Percentiles rank a stretch among this genome's conserved stretches.
Evolutionary conservation across 2,888 invertebrate genomes (phyloP).

Genomic region (Papilio elwesi): DNA sequence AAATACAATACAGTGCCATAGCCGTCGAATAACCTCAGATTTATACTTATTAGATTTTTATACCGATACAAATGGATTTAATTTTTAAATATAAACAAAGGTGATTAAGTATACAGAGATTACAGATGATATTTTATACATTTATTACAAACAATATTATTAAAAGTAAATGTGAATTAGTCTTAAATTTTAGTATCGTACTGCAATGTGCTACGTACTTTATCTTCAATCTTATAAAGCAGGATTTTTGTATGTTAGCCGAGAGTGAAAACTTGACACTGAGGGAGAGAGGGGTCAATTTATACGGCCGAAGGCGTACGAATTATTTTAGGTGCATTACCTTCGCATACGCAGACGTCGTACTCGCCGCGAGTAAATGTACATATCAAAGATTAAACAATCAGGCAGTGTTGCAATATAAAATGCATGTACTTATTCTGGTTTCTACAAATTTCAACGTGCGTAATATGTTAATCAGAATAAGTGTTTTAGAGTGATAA

Average conservation of each 20-base stretch:
- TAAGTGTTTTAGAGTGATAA: constrained; percentile 41
- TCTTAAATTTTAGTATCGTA: constrained; percentile 76
- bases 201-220: constrained; percentile 69
- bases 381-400: constrained; percentile 73
- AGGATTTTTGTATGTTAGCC: constrained; percentile 50
- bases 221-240: constrained; percentile 53
- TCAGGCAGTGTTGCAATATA: constrained; percentile 67
- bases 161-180: constrained; percentile 81
- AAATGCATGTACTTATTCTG: constrained; percentile 44
- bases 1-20: constrained; percentile 79
- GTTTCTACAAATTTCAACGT: constrained; percentile 40
- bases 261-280: constrained; percentile 53
- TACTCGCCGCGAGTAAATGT: constrained; percentile 63
- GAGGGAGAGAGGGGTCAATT: constrained; percentile 46
- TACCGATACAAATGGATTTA: constrained; percentile 85
- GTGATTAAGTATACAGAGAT: constrained; percentile 85
- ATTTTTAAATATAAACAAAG: constrained; percentile 84
- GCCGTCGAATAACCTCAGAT: constrained; percentile 81
- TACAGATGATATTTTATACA: constrained; percentile 85
- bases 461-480: constrained; percentile 41
- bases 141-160: constrained; percentile 84
- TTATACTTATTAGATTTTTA: constrained; percentile 84
- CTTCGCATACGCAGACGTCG: constrained; percentile 34
- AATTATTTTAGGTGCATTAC: constrained; percentile 49
- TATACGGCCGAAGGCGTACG: constrained; percentile 43